phyloP scores from a whole-genome alignment of 2,797 vertebrate species.

The Florisuga fusca region DNA sequence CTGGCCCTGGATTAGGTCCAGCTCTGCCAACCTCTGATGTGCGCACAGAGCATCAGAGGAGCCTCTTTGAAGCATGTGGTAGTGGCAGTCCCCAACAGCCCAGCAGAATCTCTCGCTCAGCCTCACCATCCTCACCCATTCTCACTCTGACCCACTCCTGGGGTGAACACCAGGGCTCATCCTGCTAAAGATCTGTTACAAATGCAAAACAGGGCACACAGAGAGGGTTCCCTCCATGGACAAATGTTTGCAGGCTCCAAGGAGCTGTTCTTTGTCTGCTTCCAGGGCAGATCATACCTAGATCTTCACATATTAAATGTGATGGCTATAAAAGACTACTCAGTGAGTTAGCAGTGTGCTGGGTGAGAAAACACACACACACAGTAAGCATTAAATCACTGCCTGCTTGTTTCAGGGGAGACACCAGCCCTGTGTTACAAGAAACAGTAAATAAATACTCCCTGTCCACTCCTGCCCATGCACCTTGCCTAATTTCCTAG shows the following conservation, averaged over 20 bases:
- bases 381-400: neutral
- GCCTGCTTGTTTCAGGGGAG: neutral
- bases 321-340: neutral
- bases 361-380: neutral
- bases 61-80: fast-evolving
- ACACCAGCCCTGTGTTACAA: neutral
- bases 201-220: neutral
- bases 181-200: neutral
- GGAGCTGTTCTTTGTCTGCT: neutral
- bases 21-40: neutral
- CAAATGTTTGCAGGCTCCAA: neutral
- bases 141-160: neutral
- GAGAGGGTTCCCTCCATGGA: neutral
- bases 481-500: neutral
- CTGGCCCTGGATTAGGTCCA: neutral
- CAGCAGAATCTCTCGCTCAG: fast-evolving
- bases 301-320: neutral
- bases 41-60: neutral
- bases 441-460: neutral
- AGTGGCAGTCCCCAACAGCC: neutral
- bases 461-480: neutral
- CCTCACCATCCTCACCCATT: neutral
- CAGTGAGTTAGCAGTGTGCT: neutral
- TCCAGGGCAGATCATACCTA: neutral
- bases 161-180: neutral